phyloP scores from a whole-genome alignment of 2,113 vertebrate species.

The Cyrtonyx montezumae region DNA sequence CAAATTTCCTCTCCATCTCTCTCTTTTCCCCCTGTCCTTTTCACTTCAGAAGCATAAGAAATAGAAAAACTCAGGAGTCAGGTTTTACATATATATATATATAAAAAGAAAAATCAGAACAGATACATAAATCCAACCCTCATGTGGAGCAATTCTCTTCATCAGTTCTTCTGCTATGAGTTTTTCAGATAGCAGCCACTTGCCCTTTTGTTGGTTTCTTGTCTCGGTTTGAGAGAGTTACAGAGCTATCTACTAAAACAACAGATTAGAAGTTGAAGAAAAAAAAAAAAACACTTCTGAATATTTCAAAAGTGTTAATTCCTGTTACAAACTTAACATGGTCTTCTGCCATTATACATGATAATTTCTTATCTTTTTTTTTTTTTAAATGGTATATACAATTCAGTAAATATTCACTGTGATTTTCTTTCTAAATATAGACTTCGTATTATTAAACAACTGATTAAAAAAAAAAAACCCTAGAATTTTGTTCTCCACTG shows the following conservation, averaged over 20 bases:
- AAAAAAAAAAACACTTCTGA: neutral
- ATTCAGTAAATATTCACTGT: neutral
- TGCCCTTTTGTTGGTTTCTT: neutral
- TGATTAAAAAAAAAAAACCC: neutral
- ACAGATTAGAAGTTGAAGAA: neutral
- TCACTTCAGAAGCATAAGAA: neutral
- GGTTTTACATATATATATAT: neutral
- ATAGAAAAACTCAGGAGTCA: no score
- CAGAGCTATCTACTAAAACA: neutral
- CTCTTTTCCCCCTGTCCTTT: neutral
- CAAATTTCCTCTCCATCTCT: neutral
- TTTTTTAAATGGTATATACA: neutral
- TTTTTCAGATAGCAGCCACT: neutral
- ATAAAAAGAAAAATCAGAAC: neutral
- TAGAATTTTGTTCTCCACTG: neutral
- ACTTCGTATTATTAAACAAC: neutral
- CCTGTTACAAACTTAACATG: neutral
- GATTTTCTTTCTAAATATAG: neutral
- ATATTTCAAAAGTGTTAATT: neutral
- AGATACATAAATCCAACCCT: neutral
- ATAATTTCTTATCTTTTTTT: neutral
- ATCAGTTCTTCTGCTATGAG: neutral
- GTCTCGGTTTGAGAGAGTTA: accelerated
- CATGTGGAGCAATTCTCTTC: neutral
- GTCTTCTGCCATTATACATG: neutral